A percentile compares a stretch with the other conserved stretches of the same genome.
Evolutionary conservation across 2,888 invertebrate species (phyloP).

Genomic region (Frankliniella fusca): DNA sequence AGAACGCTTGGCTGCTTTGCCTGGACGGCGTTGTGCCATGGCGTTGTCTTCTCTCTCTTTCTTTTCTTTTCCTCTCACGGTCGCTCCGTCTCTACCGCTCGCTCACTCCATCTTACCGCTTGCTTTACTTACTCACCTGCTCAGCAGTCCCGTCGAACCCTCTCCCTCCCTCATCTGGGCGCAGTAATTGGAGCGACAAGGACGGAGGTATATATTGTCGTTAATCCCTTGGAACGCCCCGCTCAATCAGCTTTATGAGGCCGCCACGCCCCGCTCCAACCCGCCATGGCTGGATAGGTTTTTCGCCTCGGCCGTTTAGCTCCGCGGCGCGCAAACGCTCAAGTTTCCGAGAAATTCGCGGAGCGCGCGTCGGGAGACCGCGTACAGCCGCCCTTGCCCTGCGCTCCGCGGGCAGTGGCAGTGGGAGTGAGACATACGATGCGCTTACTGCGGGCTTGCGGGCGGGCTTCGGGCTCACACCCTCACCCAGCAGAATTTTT

Average conservation of each 20-base stretch:
- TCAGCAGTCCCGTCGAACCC: not conserved
- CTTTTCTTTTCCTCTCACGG: conserved; percentile 4
- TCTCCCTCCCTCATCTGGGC: not conserved
- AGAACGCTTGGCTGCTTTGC: conserved; percentile 35
- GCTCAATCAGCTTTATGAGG: not conserved
- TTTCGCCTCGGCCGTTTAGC: too few species aligned
- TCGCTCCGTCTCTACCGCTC: conserved; percentile 34
- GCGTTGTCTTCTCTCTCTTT: conserved; percentile 29
- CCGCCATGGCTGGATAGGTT: too few species aligned
- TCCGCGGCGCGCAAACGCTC: too few species aligned
- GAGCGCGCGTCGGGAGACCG: too few species aligned
- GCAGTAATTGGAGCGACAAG: not conserved
- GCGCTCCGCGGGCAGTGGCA: too few species aligned
- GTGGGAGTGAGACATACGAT: too few species aligned
- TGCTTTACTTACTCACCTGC: not conserved
- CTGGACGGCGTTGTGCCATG: conserved; percentile 23
- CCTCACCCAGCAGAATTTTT: too few species aligned
- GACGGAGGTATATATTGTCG: not conserved
- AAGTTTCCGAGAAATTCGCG: too few species aligned
- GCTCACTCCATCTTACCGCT: conserved; percentile 14
- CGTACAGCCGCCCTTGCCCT: too few species aligned
- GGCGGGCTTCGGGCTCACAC: too few species aligned
- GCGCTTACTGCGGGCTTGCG: too few species aligned
- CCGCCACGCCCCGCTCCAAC: not conserved
- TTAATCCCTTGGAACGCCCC: not conserved